Evolutionary conservation across 2,888 invertebrate species (phyloP).

Genomic region (Belgica antarctica): DNA sequence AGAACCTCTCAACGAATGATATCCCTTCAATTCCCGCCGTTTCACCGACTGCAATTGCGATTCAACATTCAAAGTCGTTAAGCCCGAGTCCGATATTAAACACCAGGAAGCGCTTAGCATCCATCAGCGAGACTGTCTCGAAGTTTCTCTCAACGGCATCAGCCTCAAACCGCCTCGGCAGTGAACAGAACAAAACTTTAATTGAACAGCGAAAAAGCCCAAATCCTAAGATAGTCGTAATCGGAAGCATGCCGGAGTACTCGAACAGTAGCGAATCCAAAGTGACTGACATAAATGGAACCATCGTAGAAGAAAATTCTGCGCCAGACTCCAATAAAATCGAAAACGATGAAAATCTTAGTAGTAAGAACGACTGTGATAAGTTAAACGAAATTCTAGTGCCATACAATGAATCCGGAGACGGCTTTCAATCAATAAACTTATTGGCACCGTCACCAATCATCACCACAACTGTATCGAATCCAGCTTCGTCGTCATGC

Average conservation of each 20-base stretch:
- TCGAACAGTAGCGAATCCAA: background rate
- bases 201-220: constrained; percentile 49
- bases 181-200: constrained; percentile 35
- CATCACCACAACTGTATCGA: too few relatives aligned
- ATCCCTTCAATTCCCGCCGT: constrained; percentile 53
- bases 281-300: constrained; percentile 8
- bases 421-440: background rate
- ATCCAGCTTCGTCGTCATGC: background rate
- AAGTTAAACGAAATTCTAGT: constrained; percentile 34
- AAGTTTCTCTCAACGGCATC: constrained; percentile 39
- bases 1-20: constrained; percentile 48
- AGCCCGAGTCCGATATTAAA: constrained; percentile 54
- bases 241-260: constrained; percentile 21
- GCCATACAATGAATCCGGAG: constrained; percentile 34
- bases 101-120: constrained; percentile 51
- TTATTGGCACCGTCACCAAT: background rate
- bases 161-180: background rate
- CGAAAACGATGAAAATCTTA: constrained; percentile 9
- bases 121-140: constrained; percentile 49
- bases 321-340: constrained; percentile 14
- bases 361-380: constrained; percentile 40
- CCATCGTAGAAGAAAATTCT: constrained; percentile 25
- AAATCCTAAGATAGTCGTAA: constrained; percentile 47
- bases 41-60: constrained; percentile 53
- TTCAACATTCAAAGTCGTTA: constrained; percentile 50